Base-by-base conservation (phyloP, 2,113 vertebrate species). In the Pseudorhombus dupliciocellatus region DNA sequence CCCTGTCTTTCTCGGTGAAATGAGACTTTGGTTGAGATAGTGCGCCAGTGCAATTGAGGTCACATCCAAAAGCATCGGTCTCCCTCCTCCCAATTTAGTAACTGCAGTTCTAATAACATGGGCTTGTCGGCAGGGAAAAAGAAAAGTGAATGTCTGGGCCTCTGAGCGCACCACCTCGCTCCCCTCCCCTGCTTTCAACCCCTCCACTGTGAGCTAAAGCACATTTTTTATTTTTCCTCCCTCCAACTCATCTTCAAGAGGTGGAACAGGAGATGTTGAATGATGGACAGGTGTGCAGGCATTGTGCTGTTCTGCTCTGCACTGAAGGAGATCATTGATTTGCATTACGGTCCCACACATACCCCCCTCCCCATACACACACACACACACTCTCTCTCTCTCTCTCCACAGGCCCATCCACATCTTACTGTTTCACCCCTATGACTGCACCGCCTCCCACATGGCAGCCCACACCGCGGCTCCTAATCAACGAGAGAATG, bases 271-370 rank as follows among this genome's bases (percentile, higher is more conserved):
- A 88, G 82, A 87, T 82, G 86, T 79, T 89, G 91, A 91, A 69
- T 91, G 91, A 92, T 91, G 87, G 89, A 90, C 88, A 92, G 91
- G 88, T 92, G 91, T 90, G 88, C 83, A 73, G 86, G 62, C 84
- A 86, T 89, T 90, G 87, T 90, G 88, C 78, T 86, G 79, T 83
- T 84, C 80, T 75, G 83, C 86, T 90, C 63, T 73, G 86, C 89
- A 83, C 83, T 82, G 76, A 83, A 89, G 87, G 84, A 91, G 87
- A 90, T 89, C 89, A 90, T 88, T 89, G 87, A 92, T 91, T 90
- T 90, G 88, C 85, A 91, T 92, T 84, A 84, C 61, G 68, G 79
- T 62, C 85, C 69, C 86, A 69, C 84, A 88, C 71, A 86, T 82
- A 81, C 75, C 26, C 14, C 54, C 4, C 53, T 5, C 40, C 53